Percentiles rank a stretch among this genome's conserved stretches.
phyloP scores from a whole-genome alignment of 2,797 vertebrate species.

The Girardinus metallicus region DNA sequence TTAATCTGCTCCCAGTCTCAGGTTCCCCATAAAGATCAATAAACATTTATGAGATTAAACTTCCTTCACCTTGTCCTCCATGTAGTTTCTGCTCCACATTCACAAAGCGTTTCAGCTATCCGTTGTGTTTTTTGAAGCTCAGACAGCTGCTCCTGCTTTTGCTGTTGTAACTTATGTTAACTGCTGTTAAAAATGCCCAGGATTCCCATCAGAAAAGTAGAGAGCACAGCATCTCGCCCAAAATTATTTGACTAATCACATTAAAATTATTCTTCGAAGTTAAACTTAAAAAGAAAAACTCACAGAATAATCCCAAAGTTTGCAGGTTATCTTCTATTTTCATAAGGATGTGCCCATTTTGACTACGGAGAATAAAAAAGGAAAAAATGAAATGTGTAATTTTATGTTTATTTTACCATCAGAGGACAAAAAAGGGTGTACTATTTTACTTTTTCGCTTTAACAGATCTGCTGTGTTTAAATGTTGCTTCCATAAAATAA shows the following conservation, averaged over 20 bases:
- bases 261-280: too few relatives aligned
- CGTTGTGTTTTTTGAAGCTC: not conserved
- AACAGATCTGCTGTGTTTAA: not conserved
- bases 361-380: not conserved
- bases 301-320: not conserved
- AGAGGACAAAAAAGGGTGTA: not conserved
- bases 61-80: not conserved
- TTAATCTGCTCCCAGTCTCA: slow-evolving; percentile 3
- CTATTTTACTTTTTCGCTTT: not conserved
- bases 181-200: not conserved
- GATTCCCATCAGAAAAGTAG: not conserved
- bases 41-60: not conserved
- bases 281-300: too few relatives aligned
- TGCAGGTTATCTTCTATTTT: not conserved
- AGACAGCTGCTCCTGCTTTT: not conserved
- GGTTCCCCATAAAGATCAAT: not conserved
- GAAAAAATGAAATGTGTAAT: not conserved
- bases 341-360: not conserved
- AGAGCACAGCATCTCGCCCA: not conserved
- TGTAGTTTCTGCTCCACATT: not conserved
- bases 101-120: not conserved
- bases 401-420: not conserved
- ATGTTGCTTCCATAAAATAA: not conserved
- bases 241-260: not conserved
- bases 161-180: not conserved